Conservation (phyloP, 2,888 invertebrate genomes). For the Bhutanitis thaidina region DNA sequence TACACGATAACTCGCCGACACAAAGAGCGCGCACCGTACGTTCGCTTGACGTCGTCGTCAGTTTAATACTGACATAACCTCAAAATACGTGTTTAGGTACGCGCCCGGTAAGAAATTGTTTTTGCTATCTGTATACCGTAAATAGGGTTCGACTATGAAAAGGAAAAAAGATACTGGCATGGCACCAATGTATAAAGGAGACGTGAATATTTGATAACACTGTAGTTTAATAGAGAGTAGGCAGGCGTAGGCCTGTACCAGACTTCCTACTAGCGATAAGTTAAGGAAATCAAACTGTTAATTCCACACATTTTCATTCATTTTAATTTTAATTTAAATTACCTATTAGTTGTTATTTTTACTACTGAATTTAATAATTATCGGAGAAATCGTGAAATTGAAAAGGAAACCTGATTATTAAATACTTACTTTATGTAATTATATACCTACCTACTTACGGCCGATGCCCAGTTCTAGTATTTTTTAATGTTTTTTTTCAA, state of each 20-base stretch:
- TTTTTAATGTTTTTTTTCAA: no score
- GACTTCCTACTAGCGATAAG: slow-evolving; percentile 18
- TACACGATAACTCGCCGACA: slow-evolving; percentile 24
- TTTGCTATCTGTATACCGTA: slow-evolving; percentile 63
- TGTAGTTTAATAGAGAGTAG: slow-evolving; percentile 21
- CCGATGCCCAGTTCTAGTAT: no score
- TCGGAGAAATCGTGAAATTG: no score
- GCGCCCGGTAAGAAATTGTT: slow-evolving; percentile 69
- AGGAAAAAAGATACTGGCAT: slow-evolving; percentile 41
- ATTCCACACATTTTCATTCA: slow-evolving; percentile 2
- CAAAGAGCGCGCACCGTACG: slow-evolving; percentile 37
- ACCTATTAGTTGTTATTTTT: no score
- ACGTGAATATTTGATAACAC: slow-evolving; percentile 44
- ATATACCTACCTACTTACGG: no score
- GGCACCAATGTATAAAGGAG: slow-evolving; percentile 39
- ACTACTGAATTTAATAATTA: no score
- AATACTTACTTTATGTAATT: no score
- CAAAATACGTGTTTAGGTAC: slow-evolving; percentile 53
- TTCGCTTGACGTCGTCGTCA: slow-evolving; percentile 59
- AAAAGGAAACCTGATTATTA: no score
- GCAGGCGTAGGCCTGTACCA: slow-evolving; percentile 4
- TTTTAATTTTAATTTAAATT: no score
- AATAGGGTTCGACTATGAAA: slow-evolving; percentile 63
- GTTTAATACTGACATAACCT: slow-evolving; percentile 77
- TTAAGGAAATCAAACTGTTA: slow-evolving; percentile 8